Evolutionary conservation across 2,113 vertebrate species (phyloP).

Genomic region (Rissa tridactyla): DNA sequence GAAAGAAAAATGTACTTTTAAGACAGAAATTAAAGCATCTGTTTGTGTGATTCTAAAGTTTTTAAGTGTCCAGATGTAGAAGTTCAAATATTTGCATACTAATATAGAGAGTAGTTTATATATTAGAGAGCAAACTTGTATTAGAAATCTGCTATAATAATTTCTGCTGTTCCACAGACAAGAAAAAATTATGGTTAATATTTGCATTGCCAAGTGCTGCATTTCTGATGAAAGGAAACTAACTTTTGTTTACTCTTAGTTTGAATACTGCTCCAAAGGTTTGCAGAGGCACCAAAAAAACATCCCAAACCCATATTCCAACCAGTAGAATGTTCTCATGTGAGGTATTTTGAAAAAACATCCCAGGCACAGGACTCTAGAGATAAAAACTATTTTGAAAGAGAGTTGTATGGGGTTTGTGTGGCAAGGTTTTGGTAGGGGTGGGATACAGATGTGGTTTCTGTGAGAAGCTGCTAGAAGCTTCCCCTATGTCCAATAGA

Average conservation of each 20-base stretch:
- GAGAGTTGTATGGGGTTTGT: background rate
- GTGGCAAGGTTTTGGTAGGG: background rate
- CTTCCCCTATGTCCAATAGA: background rate
- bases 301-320: background rate
- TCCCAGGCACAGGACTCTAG: background rate
- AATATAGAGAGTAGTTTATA: background rate
- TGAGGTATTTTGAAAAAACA: background rate
- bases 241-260: background rate
- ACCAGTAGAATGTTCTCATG: accelerated
- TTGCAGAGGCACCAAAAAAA: background rate
- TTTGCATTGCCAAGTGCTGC: background rate
- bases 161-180: background rate
- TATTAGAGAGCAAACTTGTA: background rate
- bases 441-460: background rate
- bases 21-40: background rate
- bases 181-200: background rate
- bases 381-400: background rate
- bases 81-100: background rate
- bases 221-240: background rate
- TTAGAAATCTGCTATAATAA: background rate
- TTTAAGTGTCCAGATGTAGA: background rate
- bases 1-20: background rate
- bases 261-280: background rate
- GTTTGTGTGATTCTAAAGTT: background rate
- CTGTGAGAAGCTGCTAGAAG: background rate